A percentile compares a stretch with the other conserved stretches of the same genome.
Evolutionary conservation across 92 coral and sea anemone genomes (phyloP).

Genomic region (Diadumene lineata): DNA sequence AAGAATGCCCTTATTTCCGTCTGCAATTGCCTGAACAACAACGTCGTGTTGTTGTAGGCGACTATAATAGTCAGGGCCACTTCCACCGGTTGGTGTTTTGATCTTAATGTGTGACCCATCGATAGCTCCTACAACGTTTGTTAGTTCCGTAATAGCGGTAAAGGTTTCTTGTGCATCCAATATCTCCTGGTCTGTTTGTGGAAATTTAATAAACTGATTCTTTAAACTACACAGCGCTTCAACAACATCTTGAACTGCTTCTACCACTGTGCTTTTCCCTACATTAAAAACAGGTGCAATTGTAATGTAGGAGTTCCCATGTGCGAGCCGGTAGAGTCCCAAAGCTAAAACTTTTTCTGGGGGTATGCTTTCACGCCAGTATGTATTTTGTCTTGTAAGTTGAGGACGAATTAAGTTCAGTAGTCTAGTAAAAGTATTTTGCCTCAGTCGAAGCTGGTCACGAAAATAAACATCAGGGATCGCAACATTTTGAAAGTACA

Average conservation of each 20-base stretch:
- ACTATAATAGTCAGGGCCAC: slow-evolving; percentile 50
- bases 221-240: slow-evolving; percentile 26
- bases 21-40: slow-evolving; percentile 45
- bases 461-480: slow-evolving; percentile 34
- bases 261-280: slow-evolving; percentile 40
- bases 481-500: slow-evolving; percentile 17
- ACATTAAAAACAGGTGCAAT: slow-evolving; percentile 47
- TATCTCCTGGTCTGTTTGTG: slow-evolving; percentile 22
- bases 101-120: slow-evolving; percentile 49
- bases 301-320: slow-evolving; percentile 49
- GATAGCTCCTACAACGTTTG: slow-evolving; percentile 43
- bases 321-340: slow-evolving; percentile 48
- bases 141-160: slow-evolving; percentile 15
- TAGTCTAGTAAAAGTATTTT: slow-evolving; percentile 13
- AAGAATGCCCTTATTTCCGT: slow-evolving; percentile 34
- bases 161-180: slow-evolving; percentile 25
- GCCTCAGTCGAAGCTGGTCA: slow-evolving; percentile 18
- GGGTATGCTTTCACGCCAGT: slow-evolving; percentile 28
- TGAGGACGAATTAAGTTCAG: slow-evolving; percentile 13
- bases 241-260: too few relatives aligned
- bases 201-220: slow-evolving; percentile 30
- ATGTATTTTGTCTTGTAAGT: slow-evolving; percentile 44
- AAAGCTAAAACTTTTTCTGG: slow-evolving; percentile 49
- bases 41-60: slow-evolving; percentile 50
- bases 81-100: slow-evolving; percentile 29